Percentiles rank a stretch among this genome's conserved stretches.
These are phyloP conservation scores for Melolontha melolontha DNA, from an alignment of 2,888 invertebrate species.

Conservation along the genomic window DNA sequence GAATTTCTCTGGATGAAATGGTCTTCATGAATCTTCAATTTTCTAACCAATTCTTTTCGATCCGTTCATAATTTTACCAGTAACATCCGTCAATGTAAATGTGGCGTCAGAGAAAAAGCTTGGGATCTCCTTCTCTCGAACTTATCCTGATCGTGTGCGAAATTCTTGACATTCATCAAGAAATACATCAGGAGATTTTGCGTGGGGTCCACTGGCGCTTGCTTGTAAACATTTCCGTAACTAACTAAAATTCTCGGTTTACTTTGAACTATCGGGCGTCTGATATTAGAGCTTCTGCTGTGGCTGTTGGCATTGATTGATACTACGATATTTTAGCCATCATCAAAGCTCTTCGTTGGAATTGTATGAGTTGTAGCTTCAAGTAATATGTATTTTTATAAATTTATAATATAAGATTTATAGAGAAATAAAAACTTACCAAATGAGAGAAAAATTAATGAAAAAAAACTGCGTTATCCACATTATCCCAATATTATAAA, in stretches of 20 bases:
- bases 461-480: conserved; percentile 35
- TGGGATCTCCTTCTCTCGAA: conserved; percentile 36
- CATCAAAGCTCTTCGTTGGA: conserved; percentile 17
- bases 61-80: conserved; percentile 27
- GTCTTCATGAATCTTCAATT: conserved; percentile 19
- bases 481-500: conserved; percentile 31
- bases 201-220: conserved; percentile 30
- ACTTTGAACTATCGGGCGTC: conserved; percentile 5
- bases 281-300: neutral
- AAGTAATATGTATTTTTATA: neutral
- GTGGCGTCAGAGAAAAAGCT: conserved; percentile 32
- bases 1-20: conserved; percentile 11
- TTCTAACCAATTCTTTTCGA: conserved; percentile 17
- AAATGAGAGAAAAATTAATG: conserved; percentile 20
- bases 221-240: conserved; percentile 39
- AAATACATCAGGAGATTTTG: conserved; percentile 41
- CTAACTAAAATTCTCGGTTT: conserved; percentile 41
- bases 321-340: conserved; percentile 17
- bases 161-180: conserved; percentile 39
- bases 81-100: conserved; percentile 8
- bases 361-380: conserved; percentile 9
- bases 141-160: conserved; percentile 35
- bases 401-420: neutral
- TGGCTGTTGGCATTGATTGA: conserved; percentile 12
- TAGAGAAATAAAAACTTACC: conserved; percentile 12